Evolutionary conservation across 1,140 invertebrate species (phyloP), one percentile per base, ranked within the genome.

Genomic region (Ditylenchus dipsaci): DNA sequence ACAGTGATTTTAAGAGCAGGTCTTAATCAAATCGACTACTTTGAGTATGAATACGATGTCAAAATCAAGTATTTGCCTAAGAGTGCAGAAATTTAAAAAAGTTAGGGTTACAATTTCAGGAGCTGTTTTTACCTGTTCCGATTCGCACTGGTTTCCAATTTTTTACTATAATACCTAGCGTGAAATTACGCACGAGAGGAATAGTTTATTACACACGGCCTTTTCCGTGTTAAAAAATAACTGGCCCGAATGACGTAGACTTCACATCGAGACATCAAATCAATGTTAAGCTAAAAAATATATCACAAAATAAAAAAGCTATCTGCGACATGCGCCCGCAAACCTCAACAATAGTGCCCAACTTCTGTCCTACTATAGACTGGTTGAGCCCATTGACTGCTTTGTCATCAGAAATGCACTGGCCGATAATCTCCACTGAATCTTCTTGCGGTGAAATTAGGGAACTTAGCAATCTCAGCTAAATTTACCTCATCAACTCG

Each of bases 341-440:
- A n/a, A 29, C 59, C 38, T 61, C 59, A 30, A 61, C 59, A 61
- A 61, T 43, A 8, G 59, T 61, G n/a, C 59, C 59, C 5, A 61
- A 8, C 19, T 43, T 30, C 59, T 61, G 59, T 21, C 38, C 59
- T 3, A 30, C 59, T 19, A 61, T 30, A 8, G 59, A 61, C n/a
- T 29, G 5, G 29, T 61, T 61, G 3, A 26, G 8, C 3, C 59
- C 59, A 30, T 61, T 61, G 5, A 30, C 59, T 19, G 19, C 59
- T n/a, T 30, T 43, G n/a, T 30, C 29, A 21, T 30, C 59, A 1
- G 59, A 61, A 8, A 61, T 21, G n/a, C 59, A 61, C n/a, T 61
- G 59, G 13, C 19, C 27, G 26, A 30, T 43, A 8, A 61, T 19
- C 29, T 61, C 59, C 59, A 61, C 59, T 8, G 59, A 19, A 3